Base-by-base conservation (phyloP, 2,113 vertebrate genomes). In the Vidua macroura region DNA sequence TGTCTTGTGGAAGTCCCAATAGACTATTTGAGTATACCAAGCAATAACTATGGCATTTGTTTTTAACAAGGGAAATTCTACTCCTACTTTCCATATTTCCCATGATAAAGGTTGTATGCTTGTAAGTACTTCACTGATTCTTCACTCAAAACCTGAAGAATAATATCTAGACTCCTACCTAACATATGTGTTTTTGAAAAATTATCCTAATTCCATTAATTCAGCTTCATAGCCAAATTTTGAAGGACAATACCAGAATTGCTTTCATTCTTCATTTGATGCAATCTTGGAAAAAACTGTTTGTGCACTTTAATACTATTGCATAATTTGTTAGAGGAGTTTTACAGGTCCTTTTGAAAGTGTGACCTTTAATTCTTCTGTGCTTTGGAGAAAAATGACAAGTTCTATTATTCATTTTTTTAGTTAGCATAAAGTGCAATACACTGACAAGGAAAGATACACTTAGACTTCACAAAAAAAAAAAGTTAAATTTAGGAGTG, bases 331-430 rank as follows among this genome's bases (percentile, higher is more conserved):
- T 93, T 81, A 60, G 49, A 62, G n/a, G 82, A 83, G 12, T 93
- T 88, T 95, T 93, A 90, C 28, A 72, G 37, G 68, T 81, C n/a
- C n/a, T 88, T 95, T 86, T 83, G 41, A 82, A 94, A 93, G 62
- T 62, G 18, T 96, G 85, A 90, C 83, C 92, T 95, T 93, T 93
- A 92, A 75, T 64, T 48, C 27, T 90, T 17, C 48, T 68, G 22
- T 46, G 18, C 64, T 90, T 88, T 72, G 24, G 68, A 92, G 79
- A 92, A 92, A 92, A 96, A 95, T 90, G 83, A 88, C 79, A 94
- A 81, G 59, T 25, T 88, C 68, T 90, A 72, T 82, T 87, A 60
- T 76, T 87, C 15, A 68, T 82, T 85, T 68, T 90, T 86, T 83
- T 58, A 83, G 44, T 82, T 92, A 60, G 44, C 62, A 87, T 92